Conservation (phyloP, 2,888 invertebrate genomes). For the Amblyteles armatorius region DNA sequence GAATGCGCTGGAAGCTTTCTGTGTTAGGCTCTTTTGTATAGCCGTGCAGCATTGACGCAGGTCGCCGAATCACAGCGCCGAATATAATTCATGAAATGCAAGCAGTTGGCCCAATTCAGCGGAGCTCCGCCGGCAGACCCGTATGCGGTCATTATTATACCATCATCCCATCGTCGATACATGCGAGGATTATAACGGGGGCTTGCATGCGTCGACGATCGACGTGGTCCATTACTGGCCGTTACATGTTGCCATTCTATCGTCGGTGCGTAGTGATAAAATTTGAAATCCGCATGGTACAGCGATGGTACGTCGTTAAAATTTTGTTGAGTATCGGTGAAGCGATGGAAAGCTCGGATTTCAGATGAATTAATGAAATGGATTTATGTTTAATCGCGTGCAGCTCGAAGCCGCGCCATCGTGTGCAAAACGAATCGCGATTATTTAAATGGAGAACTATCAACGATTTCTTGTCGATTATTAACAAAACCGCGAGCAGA, state of each 20-base stretch:
- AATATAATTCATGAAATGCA: neutral
- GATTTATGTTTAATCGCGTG: no score
- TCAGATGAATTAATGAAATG: neutral
- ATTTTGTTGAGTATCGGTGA: neutral
- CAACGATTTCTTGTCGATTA: no score
- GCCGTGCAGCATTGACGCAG: neutral
- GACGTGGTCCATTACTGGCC: neutral
- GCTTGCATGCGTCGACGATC: neutral
- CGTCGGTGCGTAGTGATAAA: neutral
- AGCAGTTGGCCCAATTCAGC: neutral
- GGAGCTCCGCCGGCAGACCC: neutral
- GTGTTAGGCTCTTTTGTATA: neutral
- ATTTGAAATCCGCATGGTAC: neutral
- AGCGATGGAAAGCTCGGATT: neutral
- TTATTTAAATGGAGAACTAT: no score
- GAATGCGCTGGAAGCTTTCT: neutral
- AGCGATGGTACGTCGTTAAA: neutral
- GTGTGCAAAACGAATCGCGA: no score
- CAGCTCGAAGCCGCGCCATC: no score
- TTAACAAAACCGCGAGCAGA: no score
- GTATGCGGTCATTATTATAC: neutral
- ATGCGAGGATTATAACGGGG: constrained; percentile 9
- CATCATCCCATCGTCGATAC: neutral
- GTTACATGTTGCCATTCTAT: neutral
- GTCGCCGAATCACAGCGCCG: neutral